Percentiles rank a stretch among this genome's conserved stretches.
Conservation (phyloP, 2,888 invertebrate genomes). For the Cheilosia grossa region DNA sequence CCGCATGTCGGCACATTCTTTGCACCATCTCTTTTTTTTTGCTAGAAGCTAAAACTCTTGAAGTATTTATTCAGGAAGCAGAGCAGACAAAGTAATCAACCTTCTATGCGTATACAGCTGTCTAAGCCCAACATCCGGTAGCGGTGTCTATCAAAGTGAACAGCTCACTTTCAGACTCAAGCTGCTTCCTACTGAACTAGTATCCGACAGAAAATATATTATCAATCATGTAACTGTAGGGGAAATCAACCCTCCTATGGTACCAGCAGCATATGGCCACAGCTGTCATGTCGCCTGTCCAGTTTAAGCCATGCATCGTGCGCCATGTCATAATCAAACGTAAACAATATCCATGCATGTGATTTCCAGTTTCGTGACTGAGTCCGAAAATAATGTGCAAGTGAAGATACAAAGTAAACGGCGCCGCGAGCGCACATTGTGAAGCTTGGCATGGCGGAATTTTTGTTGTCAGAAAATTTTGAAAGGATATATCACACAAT, state of each 20-base stretch:
- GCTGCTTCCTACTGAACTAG: not conserved
- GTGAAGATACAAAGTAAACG: not conserved
- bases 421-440: not conserved
- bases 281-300: slow-evolving; percentile 60
- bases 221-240: not conserved
- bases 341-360: slow-evolving; percentile 25
- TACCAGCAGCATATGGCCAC: slow-evolving; percentile 4
- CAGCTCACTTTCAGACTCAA: not conserved
- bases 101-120: not conserved
- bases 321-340: slow-evolving; percentile 20
- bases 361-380: slow-evolving; percentile 37
- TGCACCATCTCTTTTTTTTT: too few species aligned
- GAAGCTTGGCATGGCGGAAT: slow-evolving; percentile 7
- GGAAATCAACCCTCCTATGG: not conserved
- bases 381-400: slow-evolving; percentile 19
- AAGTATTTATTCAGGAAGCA: too few species aligned
- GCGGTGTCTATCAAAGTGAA: not conserved
- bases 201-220: not conserved
- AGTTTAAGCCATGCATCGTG: slow-evolving; percentile 18
- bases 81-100: not conserved
- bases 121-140: not conserved
- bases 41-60: too few species aligned
- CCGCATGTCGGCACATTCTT: too few species aligned
- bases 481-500: slow-evolving; percentile 27
- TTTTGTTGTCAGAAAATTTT: slow-evolving; percentile 39